phyloP scores from a whole-genome alignment of 1,140 invertebrate genomes.

The Idris sp. region DNA sequence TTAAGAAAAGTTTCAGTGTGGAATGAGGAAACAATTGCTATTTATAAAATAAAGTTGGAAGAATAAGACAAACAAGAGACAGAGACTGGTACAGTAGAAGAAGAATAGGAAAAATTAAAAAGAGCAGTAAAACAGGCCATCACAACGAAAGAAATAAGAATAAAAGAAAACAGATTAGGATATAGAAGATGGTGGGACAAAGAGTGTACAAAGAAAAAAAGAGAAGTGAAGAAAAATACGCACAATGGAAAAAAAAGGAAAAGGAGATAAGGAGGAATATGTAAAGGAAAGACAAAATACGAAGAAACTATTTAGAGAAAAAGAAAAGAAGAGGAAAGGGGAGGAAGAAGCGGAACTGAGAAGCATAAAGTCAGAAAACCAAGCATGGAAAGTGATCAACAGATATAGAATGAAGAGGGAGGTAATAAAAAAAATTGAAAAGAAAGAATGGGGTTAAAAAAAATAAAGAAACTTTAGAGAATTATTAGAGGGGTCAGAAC shows the following conservation, averaged over 20 bases:
- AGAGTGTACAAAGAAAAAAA: no score
- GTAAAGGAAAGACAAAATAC: neutral
- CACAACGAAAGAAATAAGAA: no score
- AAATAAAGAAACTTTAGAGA: neutral
- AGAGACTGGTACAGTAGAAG: no score
- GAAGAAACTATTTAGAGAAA: constrained; percentile 4
- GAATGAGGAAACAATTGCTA: neutral
- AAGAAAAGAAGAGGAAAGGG: constrained; percentile 3
- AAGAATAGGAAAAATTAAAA: no score
- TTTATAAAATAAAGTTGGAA: no score
- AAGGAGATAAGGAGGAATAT: no score
- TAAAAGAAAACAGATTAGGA: no score
- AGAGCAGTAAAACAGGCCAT: no score
- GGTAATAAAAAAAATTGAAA: neutral
- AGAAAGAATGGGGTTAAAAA: no score
- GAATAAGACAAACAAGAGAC: no score
- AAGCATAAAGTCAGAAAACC: constrained; percentile 2
- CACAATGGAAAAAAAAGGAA: constrained; percentile 9
- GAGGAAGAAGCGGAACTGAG: neutral
- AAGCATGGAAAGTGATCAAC: constrained; percentile 16
- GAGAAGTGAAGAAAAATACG: constrained; percentile 6
- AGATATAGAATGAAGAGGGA: constrained; percentile 17
- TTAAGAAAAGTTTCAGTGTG: neutral
- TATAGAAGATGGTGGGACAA: no score
- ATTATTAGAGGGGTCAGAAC: constrained; percentile 1